These are phyloP conservation scores for Haliclona indistincta DNA, from an alignment of 37 sponge, comb jelly and placozoan genomes.

Conservation along the genomic window DNA sequence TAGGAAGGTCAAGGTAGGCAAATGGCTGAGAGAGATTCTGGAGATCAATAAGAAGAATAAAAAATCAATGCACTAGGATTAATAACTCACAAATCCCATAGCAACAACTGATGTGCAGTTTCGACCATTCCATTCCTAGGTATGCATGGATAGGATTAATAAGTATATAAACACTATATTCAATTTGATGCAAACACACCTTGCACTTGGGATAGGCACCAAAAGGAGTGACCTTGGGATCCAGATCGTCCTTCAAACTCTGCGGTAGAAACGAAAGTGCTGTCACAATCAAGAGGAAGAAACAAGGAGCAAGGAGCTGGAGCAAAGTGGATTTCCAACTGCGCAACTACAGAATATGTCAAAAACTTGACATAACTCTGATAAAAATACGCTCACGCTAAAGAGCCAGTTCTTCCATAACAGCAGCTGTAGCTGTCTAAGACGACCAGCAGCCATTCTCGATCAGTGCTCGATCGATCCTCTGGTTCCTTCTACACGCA, in stretches of 20 bases:
- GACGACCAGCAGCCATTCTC: constrained; percentile 71
- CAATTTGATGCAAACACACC: constrained; percentile 24
- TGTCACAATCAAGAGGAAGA: constrained; percentile 63
- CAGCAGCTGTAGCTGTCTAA: constrained; percentile 53
- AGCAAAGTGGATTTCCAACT: constrained; percentile 71
- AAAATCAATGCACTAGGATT: too few relatives aligned
- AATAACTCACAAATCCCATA: constrained; percentile 14
- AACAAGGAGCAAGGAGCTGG: constrained; percentile 68
- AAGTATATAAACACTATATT: neutral
- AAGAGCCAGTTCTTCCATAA: constrained; percentile 90
- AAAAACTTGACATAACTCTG: neutral
- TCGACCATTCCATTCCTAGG: constrained; percentile 67
- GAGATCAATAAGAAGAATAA: too few relatives aligned
- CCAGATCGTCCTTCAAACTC: constrained; percentile 27
- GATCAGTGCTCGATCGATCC: neutral
- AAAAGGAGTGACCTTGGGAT: constrained; percentile 29
- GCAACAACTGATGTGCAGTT: constrained; percentile 44
- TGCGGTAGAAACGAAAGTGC: constrained; percentile 58
- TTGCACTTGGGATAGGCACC: constrained; percentile 55
- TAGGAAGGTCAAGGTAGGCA: too few relatives aligned
- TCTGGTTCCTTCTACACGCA: neutral
- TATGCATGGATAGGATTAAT: neutral
- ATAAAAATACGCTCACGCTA: constrained; percentile 46
- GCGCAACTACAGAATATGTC: constrained; percentile 38
- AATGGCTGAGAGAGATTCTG: too few relatives aligned